These are phyloP conservation scores for Champsocephalus esox DNA, from an alignment of 2,797 vertebrate genomes.

Conservation along the genomic window DNA sequence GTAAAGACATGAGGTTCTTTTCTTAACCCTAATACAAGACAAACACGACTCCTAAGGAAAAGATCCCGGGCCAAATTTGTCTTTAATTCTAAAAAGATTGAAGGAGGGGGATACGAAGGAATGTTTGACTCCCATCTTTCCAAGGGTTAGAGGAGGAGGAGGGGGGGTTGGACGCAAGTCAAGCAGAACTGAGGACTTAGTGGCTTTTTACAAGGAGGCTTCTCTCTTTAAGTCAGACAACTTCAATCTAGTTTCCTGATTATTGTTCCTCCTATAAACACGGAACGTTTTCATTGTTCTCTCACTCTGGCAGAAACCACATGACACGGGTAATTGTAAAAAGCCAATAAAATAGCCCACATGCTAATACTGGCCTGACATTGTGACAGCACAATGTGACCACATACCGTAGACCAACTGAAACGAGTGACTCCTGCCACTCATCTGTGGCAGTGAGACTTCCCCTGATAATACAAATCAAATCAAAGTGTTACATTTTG, in stretches of 20 bases:
- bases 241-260: constrained; percentile 63
- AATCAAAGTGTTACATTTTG: constrained; percentile 28
- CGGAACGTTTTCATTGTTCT: constrained; percentile 65
- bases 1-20: constrained; percentile 73
- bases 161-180: constrained; percentile 47
- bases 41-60: constrained; percentile 74
- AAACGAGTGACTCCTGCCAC: constrained; percentile 38
- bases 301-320: constrained; percentile 72
- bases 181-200: constrained; percentile 75
- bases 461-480: constrained; percentile 31
- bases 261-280: constrained; percentile 64
- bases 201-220: constrained; percentile 73
- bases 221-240: constrained; percentile 63
- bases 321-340: constrained; percentile 64
- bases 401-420: constrained; percentile 44
- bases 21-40: constrained; percentile 75
- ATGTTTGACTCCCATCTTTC: constrained; percentile 76
- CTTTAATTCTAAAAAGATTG: constrained; percentile 73
- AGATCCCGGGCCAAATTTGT: constrained; percentile 74
- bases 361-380: constrained; percentile 63
- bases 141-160: constrained; percentile 35
- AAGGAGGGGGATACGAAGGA: constrained; percentile 60
- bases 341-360: constrained; percentile 68
- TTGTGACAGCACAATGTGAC: constrained; percentile 60
- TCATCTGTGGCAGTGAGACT: constrained; percentile 11